Evolutionary conservation across 2,113 vertebrate species (phyloP), one percentile per base, ranked within the genome.

Genomic region (Phylloscopus trochiloides): DNA sequence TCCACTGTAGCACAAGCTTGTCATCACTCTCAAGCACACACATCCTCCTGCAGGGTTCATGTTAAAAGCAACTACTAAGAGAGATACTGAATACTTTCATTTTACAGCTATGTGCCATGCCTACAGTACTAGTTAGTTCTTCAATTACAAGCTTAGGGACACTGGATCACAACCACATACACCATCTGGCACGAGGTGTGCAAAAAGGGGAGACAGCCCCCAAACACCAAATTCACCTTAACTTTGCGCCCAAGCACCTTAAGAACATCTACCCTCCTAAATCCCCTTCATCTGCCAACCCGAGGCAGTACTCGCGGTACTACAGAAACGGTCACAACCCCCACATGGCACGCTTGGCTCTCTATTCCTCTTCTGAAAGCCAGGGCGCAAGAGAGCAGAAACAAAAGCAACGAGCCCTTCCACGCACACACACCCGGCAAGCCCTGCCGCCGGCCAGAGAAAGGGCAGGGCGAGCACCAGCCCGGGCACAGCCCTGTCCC

Each of bases 391-490:
- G 42, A 52, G 59, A 47, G 45, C 77, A 28, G 42, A 55, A 73
- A 89, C 73, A 91, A 81, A 91, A 91, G 87, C 95, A 38, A 24
- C 29, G 18, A 88, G 38, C 47, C 55, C 63, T 76, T 52, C 79
- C 24, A 14, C 17, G 3, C 88, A 40, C 5, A 14, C 6, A 10
- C 22, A 32, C n/a, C 40, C 40, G 32, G 4, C 50, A 8, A 66
- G 57, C 5, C 71, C 57, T 31, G 75, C 75, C 58, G 26, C 71
- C 82, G 19, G 65, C 17, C 73, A 15, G 29, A 12, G 63, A 12
- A 38, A 22, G n/a, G 8, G 22, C 62, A 7, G 68, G 20, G 38
- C 36, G 20, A 34, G 26, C 32, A 17, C 51, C 50, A 47, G 61
- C 43, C 77, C 2, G 32, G 61, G 70, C 88, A 29, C 29, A 16